Evolutionary conservation across 1,140 invertebrate genomes (phyloP).

Genomic region (Pinna nobilis): DNA sequence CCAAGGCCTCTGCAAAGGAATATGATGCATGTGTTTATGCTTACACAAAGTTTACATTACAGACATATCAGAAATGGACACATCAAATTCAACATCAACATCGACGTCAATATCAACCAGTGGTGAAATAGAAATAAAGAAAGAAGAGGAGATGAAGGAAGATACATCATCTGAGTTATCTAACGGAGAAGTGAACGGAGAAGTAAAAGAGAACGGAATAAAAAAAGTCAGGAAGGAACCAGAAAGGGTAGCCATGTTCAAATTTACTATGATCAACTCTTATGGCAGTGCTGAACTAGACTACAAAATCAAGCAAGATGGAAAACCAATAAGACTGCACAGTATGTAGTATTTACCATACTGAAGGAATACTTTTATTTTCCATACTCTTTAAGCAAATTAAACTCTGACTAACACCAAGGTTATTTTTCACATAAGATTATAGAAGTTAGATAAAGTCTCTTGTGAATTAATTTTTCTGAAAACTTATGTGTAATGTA

Average conservation of each 20-base stretch:
- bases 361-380: no score
- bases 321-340: slow-evolving; percentile 67
- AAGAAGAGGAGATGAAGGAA: slow-evolving; percentile 11
- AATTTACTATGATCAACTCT: slow-evolving; percentile 73
- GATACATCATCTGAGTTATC: slow-evolving; percentile 18
- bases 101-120: not conserved
- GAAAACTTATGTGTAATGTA: not conserved
- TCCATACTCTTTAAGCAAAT: no score
- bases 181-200: slow-evolving; percentile 41
- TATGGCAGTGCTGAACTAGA: slow-evolving; percentile 73
- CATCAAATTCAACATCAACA: slow-evolving; percentile 1
- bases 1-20: no score
- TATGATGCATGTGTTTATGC: not conserved
- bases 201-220: slow-evolving; percentile 38
- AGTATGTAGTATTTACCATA: slow-evolving; percentile 62
- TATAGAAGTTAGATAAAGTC: no score
- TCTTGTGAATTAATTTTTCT: not conserved
- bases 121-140: not conserved
- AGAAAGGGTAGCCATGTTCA: slow-evolving; percentile 62
- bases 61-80: slow-evolving; percentile 45
- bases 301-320: slow-evolving; percentile 66
- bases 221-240: slow-evolving; percentile 18
- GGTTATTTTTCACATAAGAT: no score
- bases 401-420: no score
- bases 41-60: not conserved